Percentiles rank a stretch among this genome's conserved stretches.
Evolutionary conservation across 2,888 invertebrate species (phyloP).

Genomic region (Agrochola circellaris): DNA sequence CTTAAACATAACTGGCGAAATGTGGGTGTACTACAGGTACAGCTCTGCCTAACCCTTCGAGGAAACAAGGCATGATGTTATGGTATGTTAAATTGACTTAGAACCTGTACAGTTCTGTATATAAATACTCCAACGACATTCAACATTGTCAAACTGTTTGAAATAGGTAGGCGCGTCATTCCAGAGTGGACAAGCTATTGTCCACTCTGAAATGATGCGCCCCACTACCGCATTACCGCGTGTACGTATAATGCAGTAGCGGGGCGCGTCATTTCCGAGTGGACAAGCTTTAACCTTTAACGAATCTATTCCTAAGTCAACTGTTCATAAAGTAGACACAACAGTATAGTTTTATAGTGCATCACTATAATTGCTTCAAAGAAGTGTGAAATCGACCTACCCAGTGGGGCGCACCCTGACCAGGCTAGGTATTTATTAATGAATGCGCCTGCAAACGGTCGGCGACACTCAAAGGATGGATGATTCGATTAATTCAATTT

Average conservation of each 20-base stretch:
- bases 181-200: too few relatives aligned
- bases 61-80: background rate
- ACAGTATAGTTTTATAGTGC: slow-evolving; percentile 35
- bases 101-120: background rate
- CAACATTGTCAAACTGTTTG: background rate
- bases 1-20: background rate
- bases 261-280: too few relatives aligned
- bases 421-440: slow-evolving; percentile 76
- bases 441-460: slow-evolving; percentile 78
- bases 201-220: too few relatives aligned
- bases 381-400: slow-evolving; percentile 60
- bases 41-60: background rate
- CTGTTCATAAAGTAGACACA: slow-evolving; percentile 4
- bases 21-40: background rate
- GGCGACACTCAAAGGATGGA: slow-evolving; percentile 83
- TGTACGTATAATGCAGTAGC: too few relatives aligned
- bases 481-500: slow-evolving; percentile 87
- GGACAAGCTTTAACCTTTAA: background rate
- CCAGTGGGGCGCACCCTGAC: slow-evolving; percentile 52
- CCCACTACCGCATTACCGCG: too few relatives aligned
- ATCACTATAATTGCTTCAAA: slow-evolving; percentile 45
- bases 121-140: background rate
- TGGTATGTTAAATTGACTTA: background rate
- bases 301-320: background rate
- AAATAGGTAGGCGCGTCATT: background rate